Conservation (phyloP, 2,888 invertebrate genomes). For the Dione juno region DNA sequence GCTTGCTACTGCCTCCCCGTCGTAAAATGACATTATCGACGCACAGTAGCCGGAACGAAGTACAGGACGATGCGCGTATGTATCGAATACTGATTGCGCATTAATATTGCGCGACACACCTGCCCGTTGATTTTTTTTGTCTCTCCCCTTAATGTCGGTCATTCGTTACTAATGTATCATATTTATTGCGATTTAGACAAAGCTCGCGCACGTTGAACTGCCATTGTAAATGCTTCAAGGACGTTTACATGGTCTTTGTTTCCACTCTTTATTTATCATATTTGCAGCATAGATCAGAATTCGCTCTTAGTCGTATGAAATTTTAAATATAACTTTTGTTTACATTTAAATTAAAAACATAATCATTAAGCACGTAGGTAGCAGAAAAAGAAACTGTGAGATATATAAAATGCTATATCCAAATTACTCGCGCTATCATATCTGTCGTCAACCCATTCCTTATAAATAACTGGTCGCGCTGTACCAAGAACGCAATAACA, state of each 20-base stretch:
- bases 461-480: constrained; percentile 69
- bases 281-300: constrained; percentile 19
- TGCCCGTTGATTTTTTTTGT: constrained; percentile 79
- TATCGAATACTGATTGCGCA: constrained; percentile 81
- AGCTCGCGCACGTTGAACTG: constrained; percentile 65
- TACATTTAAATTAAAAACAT: constrained; percentile 32
- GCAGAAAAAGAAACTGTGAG: constrained; percentile 43
- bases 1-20: constrained; percentile 70
- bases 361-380: constrained; percentile 26
- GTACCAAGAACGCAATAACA: constrained; percentile 82
- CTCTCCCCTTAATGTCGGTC: constrained; percentile 82
- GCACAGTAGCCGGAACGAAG: constrained; percentile 83
- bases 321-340: constrained; percentile 32
- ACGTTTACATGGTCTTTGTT: constrained; percentile 61
- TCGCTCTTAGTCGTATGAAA: constrained; percentile 32
- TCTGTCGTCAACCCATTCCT: constrained; percentile 62
- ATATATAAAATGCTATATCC: constrained; percentile 60
- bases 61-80: constrained; percentile 81
- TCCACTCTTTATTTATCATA: constrained; percentile 45
- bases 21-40: constrained; percentile 84
- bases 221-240: constrained; percentile 71
- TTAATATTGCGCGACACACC: constrained; percentile 82
- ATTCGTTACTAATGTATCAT: constrained; percentile 79
- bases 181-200: constrained; percentile 77
- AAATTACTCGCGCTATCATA: constrained; percentile 71